Conservation (phyloP, 2,113 vertebrate genomes). For the Polypterus senegalus region DNA sequence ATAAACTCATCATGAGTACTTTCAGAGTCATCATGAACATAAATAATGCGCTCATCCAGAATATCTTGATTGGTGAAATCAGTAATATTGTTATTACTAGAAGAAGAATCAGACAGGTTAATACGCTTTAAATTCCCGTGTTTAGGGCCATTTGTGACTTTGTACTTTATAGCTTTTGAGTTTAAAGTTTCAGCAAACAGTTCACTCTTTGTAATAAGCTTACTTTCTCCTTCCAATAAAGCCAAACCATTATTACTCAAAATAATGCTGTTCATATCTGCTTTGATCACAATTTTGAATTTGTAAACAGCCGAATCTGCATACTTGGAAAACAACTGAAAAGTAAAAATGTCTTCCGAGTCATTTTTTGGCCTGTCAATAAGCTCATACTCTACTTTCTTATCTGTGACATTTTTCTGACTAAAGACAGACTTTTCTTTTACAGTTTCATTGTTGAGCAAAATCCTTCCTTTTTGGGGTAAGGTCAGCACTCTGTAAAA, state of each 20-base stretch:
- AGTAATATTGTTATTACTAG: slow-evolving; percentile 48
- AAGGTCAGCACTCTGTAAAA: slow-evolving; percentile 58
- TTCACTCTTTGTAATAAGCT: slow-evolving; percentile 58
- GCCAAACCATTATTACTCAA: slow-evolving; percentile 62
- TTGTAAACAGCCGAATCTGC: slow-evolving; percentile 54
- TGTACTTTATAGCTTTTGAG: slow-evolving; percentile 59
- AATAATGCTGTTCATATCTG: slow-evolving; percentile 50
- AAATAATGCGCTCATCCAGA: slow-evolving; percentile 55
- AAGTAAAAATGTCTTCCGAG: slow-evolving; percentile 60
- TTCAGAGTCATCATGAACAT: slow-evolving; percentile 77
- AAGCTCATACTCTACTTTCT: slow-evolving; percentile 60
- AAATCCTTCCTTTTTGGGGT: slow-evolving; percentile 62
- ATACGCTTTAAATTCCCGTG: slow-evolving; percentile 62
- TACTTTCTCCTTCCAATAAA: slow-evolving; percentile 71
- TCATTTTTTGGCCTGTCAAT: slow-evolving; percentile 44
- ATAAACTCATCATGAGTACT: slow-evolving; percentile 55
- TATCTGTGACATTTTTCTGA: slow-evolving; percentile 57
- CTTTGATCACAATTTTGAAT: slow-evolving; percentile 67
- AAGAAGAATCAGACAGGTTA: slow-evolving; percentile 50
- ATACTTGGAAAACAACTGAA: slow-evolving; percentile 63
- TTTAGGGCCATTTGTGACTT: slow-evolving; percentile 51
- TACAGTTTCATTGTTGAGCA: slow-evolving; percentile 52
- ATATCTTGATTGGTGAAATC: slow-evolving; percentile 66
- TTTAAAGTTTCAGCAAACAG: slow-evolving; percentile 64
- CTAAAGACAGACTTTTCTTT: slow-evolving; percentile 59